Conservation (phyloP, 2,888 invertebrate genomes). For the Morpho deidamia region DNA sequence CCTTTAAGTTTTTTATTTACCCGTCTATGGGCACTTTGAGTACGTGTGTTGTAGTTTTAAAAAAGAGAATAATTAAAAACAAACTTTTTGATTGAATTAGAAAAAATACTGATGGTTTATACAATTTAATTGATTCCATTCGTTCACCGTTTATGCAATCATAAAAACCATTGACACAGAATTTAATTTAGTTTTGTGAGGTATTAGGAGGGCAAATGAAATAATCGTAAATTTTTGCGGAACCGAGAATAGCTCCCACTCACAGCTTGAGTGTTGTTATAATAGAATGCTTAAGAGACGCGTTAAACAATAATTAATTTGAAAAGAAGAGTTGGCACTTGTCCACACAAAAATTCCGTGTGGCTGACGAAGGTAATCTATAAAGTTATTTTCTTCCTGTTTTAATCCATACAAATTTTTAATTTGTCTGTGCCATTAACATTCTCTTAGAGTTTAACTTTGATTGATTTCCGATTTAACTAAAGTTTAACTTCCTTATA, state of each 20-base stretch:
- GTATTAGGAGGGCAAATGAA: slow-evolving; percentile 69
- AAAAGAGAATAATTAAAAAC: too few relatives aligned
- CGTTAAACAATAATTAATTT: slow-evolving; percentile 76
- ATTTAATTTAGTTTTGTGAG: slow-evolving; percentile 50
- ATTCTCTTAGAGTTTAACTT: too few relatives aligned
- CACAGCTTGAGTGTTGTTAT: slow-evolving; percentile 57
- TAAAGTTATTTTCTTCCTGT: slow-evolving; percentile 17
- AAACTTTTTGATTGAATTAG: too few relatives aligned
- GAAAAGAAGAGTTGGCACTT: slow-evolving; percentile 66
- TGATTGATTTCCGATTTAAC: too few relatives aligned
- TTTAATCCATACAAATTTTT: neutral
- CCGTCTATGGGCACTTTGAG: too few relatives aligned
- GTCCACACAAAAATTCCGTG: slow-evolving; percentile 59
- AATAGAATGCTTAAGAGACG: slow-evolving; percentile 65
- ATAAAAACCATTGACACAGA: slow-evolving; percentile 48
- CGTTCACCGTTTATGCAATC: slow-evolving; percentile 40
- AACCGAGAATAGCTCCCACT: slow-evolving; percentile 52
- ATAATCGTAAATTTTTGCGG: slow-evolving; percentile 58
- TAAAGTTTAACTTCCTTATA: too few relatives aligned
- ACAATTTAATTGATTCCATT: too few relatives aligned
- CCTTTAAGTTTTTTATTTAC: too few relatives aligned
- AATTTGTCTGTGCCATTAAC: neutral
- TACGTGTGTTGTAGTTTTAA: too few relatives aligned
- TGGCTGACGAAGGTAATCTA: slow-evolving; percentile 17
- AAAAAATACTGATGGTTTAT: too few relatives aligned